phyloP scores from a whole-genome alignment of 2,797 vertebrate species.

The Fringilla coelebs region DNA sequence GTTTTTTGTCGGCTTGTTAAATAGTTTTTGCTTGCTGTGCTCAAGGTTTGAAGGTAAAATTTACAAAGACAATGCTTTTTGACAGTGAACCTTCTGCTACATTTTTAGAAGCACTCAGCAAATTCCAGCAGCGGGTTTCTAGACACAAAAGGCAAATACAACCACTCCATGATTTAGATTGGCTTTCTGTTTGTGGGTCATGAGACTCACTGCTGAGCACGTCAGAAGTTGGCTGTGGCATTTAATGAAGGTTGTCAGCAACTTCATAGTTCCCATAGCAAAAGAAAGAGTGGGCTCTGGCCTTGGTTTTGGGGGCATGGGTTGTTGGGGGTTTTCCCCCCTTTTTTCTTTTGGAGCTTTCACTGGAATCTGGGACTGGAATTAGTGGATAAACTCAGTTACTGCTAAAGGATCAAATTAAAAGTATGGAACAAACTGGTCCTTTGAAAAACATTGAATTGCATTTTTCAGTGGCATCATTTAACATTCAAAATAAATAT shows the following conservation, averaged over 20 bases:
- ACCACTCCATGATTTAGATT: not conserved
- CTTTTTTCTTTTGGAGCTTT: not conserved
- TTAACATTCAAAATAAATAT: constrained; percentile 25
- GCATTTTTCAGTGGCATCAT: not conserved
- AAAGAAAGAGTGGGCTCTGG: not conserved
- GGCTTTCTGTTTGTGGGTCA: constrained; percentile 41
- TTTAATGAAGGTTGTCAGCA: constrained; percentile 37
- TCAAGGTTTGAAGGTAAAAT: constrained; percentile 33
- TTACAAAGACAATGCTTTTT: constrained; percentile 15
- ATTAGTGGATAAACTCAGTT: not conserved
- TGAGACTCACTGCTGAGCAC: constrained; percentile 13
- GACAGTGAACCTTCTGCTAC: constrained; percentile 13
- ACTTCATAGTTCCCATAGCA: constrained; percentile 16
- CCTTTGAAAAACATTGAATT: not conserved
- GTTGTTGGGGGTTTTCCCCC: accelerated
- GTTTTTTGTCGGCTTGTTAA: not conserved
- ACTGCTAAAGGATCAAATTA: not conserved
- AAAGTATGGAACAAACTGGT: not conserved
- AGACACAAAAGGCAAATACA: constrained; percentile 30
- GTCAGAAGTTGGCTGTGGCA: constrained; percentile 13
- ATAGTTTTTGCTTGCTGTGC: not conserved
- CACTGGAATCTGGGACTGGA: not conserved
- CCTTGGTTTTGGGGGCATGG: not conserved
- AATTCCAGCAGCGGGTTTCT: constrained; percentile 30
- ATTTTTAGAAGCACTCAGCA: constrained; percentile 56